phyloP scores from a whole-genome alignment of 2,113 vertebrate genomes.

The Meleagris gallopavo region DNA sequence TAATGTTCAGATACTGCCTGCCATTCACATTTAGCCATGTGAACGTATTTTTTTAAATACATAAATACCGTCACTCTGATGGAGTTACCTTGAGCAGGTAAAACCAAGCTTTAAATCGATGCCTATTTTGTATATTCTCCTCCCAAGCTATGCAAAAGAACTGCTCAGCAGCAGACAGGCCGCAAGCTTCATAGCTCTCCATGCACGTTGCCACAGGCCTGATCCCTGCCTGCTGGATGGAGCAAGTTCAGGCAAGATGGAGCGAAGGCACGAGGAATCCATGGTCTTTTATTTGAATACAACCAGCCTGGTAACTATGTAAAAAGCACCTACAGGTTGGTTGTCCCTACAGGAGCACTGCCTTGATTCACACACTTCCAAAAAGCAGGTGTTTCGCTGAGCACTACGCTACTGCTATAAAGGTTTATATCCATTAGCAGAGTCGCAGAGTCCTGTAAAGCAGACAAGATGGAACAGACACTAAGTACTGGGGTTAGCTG shows the following conservation, averaged over 20 bases:
- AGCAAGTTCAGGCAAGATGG: not conserved
- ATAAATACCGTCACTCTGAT: not conserved
- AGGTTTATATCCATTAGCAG: not conserved
- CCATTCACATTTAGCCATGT: not conserved
- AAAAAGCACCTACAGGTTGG: not conserved
- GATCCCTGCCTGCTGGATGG: not conserved
- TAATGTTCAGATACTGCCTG: not conserved
- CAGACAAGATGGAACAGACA: not conserved
- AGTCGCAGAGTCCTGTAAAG: conserved; percentile 28
- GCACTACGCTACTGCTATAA: not conserved
- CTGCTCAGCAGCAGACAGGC: not conserved
- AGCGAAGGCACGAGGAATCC: not conserved
- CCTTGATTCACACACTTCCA: conserved; percentile 1
- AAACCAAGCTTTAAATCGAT: not conserved
- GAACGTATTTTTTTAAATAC: not conserved
- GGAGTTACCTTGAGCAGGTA: not conserved
- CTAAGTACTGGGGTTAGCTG: not conserved
- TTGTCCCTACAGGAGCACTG: not conserved
- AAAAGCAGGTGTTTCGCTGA: not conserved
- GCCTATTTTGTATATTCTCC: not conserved
- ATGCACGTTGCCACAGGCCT: not conserved
- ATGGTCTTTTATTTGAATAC: not conserved
- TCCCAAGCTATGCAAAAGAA: not conserved
- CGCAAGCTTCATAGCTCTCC: not conserved
- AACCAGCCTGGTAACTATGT: not conserved